These are phyloP conservation scores for Eidolon helvum DNA, from an alignment of 2,113 vertebrate species.

Conservation along the genomic window DNA sequence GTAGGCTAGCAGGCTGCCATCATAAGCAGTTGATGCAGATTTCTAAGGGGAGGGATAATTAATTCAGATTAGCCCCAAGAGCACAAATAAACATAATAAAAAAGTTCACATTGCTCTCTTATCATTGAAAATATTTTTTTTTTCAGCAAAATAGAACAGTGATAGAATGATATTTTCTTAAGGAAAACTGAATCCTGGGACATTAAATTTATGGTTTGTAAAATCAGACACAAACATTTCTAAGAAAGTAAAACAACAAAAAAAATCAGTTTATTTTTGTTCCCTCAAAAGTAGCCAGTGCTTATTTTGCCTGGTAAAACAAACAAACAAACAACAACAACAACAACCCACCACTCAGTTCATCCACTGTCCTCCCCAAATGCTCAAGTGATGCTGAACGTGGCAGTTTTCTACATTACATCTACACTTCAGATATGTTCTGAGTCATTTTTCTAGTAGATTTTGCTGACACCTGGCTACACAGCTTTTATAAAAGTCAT, in stretches of 20 bases:
- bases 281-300: not conserved
- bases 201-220: not conserved
- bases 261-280: not conserved
- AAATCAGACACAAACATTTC: conserved; percentile 2
- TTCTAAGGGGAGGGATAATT: not conserved
- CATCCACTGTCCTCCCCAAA: not conserved
- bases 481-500: not conserved
- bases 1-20: not conserved
- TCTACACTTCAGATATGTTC: not conserved
- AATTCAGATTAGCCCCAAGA: not conserved
- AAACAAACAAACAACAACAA: too few relatives aligned
- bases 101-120: not conserved
- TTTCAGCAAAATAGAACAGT: not conserved
- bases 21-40: not conserved
- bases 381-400: fast-evolving
- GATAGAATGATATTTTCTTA: not conserved
- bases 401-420: not conserved
- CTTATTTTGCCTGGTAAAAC: not conserved
- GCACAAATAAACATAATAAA: not conserved
- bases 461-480: not conserved
- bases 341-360: too few relatives aligned
- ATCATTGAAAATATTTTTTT: not conserved
- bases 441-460: not conserved
- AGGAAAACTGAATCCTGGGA: not conserved
- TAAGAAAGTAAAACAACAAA: not conserved